phyloP scores from a whole-genome alignment of 2,797 vertebrate genomes.

The Delichon dasypus region DNA sequence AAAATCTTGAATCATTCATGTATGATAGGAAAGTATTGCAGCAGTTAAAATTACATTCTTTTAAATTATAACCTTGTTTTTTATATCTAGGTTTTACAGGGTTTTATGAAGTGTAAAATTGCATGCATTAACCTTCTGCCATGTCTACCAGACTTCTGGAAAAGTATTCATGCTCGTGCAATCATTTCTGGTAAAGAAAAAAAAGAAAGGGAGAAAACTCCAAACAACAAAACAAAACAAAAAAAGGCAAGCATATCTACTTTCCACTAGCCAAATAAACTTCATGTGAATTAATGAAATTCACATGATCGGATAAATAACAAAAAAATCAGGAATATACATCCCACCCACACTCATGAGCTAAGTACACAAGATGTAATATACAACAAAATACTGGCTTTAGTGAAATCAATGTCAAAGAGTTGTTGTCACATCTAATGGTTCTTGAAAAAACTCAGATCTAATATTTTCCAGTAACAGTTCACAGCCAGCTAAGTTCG shows the following conservation, averaged over 20 bases:
- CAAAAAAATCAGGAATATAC: background rate
- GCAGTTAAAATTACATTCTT: conserved; percentile 72
- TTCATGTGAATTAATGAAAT: background rate
- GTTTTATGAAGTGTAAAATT: conserved; percentile 74
- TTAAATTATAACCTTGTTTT: conserved; percentile 74
- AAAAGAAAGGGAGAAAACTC: background rate
- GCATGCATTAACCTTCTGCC: conserved; percentile 67
- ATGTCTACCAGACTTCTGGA: conserved; percentile 56
- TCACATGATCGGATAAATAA: no score
- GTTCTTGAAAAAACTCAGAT: background rate
- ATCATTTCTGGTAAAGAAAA: background rate
- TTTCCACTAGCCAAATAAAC: background rate
- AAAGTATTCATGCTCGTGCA: conserved; percentile 34
- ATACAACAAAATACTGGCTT: background rate
- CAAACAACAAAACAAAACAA: background rate
- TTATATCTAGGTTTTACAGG: conserved; percentile 69
- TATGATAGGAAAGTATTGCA: conserved; percentile 55
- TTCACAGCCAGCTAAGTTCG: background rate
- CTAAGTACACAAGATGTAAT: background rate
- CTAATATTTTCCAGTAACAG: background rate
- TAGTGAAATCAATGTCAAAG: background rate
- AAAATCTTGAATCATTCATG: conserved; percentile 62
- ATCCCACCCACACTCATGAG: background rate
- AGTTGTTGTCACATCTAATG: background rate
- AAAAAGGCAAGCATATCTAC: background rate